A percentile compares a stretch with the other conserved stretches of the same genome.
Conservation (phyloP, 2,113 vertebrate genomes). For the Marcusenius ussheri region DNA sequence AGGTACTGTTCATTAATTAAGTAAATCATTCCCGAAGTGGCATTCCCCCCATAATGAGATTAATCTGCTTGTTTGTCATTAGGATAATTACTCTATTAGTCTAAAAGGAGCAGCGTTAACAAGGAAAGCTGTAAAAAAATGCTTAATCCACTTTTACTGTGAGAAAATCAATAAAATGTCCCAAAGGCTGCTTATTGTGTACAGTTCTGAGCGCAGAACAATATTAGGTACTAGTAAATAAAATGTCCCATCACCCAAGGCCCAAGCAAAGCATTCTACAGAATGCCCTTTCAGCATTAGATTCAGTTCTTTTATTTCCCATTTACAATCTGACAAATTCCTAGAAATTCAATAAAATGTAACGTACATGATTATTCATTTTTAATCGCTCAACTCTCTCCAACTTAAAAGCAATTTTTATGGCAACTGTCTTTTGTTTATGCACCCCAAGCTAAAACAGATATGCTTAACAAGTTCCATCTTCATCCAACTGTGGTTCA, state of each 20-base stretch:
- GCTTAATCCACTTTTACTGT: not conserved
- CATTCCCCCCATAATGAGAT: not conserved
- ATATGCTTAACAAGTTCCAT: not conserved
- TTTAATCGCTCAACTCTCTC: not conserved
- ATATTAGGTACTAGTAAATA: not conserved
- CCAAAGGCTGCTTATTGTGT: not conserved
- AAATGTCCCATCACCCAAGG: not conserved
- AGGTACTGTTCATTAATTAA: not conserved
- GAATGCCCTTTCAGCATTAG: not conserved
- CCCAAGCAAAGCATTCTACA: not conserved
- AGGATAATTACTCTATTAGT: not conserved
- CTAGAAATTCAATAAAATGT: not conserved
- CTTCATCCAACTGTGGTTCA: not conserved
- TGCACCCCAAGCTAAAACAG: not conserved
- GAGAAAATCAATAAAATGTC: not conserved
- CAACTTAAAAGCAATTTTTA: not conserved
- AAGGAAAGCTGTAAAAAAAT: not conserved
- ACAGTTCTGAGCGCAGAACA: not conserved
- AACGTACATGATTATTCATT: not conserved
- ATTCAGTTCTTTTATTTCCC: not conserved
- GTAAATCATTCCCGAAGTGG: not conserved
- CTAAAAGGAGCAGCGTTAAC: not conserved
- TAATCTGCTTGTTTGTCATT: not conserved
- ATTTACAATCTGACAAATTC: not conserved
- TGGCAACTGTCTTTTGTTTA: not conserved